A percentile compares a stretch with the other conserved stretches of the same genome.
Evolutionary conservation across 2,797 vertebrate genomes (phyloP).

Genomic region (Pseudochirops cupreus): DNA sequence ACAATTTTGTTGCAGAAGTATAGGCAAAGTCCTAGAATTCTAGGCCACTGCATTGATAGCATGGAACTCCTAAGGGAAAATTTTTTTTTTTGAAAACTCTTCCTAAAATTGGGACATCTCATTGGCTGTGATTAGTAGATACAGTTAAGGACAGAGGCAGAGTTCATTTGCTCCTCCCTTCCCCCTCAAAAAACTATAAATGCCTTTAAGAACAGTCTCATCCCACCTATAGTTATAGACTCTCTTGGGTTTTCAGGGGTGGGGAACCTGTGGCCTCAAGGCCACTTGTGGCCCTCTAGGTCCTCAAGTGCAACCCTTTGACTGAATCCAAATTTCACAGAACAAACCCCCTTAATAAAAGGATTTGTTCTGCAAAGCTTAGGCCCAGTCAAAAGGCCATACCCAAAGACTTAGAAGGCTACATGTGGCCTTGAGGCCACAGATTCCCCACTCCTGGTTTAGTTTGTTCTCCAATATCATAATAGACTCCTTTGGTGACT

Average conservation of each 20-base stretch:
- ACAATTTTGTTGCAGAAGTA: not conserved
- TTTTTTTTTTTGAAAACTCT: rapidly evolving
- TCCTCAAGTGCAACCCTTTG: no score
- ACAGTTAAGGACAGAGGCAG: not conserved
- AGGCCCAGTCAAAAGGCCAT: no score
- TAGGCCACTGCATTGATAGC: no score
- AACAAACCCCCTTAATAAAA: no score
- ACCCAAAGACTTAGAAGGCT: no score
- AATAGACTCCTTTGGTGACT: not conserved
- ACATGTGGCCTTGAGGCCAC: no score
- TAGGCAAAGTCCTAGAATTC: not conserved
- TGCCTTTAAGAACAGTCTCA: not conserved
- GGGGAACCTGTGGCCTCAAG: no score
- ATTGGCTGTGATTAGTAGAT: not conserved
- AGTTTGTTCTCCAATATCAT: not conserved
- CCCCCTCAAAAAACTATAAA: not conserved
- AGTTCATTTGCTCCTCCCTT: not conserved
- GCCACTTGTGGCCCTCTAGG: no score
- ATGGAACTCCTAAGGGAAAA: not conserved
- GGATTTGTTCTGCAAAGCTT: no score
- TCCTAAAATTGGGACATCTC: not conserved
- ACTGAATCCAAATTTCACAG: no score
- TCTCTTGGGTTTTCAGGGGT: not conserved
- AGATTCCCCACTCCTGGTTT: not conserved
- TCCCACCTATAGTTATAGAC: not conserved